Conservation (phyloP, 1,140 invertebrate species). For the Sipha flava region DNA sequence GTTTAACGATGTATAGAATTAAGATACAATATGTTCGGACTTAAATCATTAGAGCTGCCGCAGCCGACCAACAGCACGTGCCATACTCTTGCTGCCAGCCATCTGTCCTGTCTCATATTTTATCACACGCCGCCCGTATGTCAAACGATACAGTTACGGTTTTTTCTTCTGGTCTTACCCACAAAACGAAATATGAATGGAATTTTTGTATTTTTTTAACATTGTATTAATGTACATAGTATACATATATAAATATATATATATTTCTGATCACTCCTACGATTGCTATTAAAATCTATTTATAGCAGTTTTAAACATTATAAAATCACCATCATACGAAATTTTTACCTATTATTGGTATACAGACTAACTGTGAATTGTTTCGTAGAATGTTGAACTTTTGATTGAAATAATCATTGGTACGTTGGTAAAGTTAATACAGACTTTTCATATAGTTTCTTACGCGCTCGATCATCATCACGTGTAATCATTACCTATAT, state of each 20-base stretch:
- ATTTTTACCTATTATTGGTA: too few species aligned
- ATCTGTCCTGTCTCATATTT: conserved; percentile 22
- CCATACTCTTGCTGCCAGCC: conserved; percentile 5
- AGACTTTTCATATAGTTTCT: too few species aligned
- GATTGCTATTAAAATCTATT: neutral
- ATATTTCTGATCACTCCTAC: neutral
- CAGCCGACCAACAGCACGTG: neutral
- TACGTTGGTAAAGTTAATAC: too few species aligned
- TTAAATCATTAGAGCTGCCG: conserved; percentile 2
- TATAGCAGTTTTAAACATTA: neutral
- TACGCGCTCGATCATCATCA: too few species aligned
- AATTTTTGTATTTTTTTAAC: neutral
- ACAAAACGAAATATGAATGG: neutral
- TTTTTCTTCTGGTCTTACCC: neutral
- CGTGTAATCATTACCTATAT: too few species aligned
- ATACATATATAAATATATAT: neutral
- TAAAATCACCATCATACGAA: too few species aligned
- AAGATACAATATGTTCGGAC: neutral
- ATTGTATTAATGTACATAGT: neutral
- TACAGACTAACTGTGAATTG: too few species aligned
- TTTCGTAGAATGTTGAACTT: too few species aligned
- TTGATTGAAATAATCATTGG: too few species aligned
- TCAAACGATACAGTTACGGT: neutral
- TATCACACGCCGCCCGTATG: conserved; percentile 23
- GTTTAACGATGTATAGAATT: conserved; percentile 11